A percentile compares a stretch with the other conserved stretches of the same genome.
Evolutionary conservation across 2,797 vertebrate species (phyloP).

Genomic region (Acanthornis magna): DNA sequence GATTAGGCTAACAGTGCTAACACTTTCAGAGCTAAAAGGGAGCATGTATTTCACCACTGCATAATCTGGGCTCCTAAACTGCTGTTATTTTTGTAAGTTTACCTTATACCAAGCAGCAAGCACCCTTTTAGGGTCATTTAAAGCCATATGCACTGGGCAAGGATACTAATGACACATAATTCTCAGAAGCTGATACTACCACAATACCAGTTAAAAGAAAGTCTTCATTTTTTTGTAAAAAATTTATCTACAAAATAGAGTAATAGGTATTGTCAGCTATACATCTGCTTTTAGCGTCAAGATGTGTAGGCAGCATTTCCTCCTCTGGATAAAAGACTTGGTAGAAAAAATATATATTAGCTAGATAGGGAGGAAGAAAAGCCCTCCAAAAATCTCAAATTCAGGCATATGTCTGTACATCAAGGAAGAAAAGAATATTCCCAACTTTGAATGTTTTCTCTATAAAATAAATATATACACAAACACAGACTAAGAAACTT

Average conservation of each 20-base stretch:
- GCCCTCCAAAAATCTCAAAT: not conserved
- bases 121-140: not conserved
- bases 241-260: not conserved
- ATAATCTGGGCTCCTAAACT: not conserved
- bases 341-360: not conserved
- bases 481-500: not conserved
- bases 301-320: not conserved
- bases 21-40: not conserved
- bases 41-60: not conserved
- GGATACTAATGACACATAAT: not conserved
- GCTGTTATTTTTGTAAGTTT: not conserved
- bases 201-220: not conserved
- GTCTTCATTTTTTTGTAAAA: not conserved
- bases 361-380: not conserved
- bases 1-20: not conserved
- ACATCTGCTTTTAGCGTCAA: conserved; percentile 3
- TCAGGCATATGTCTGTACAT: not conserved
- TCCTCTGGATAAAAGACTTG: not conserved
- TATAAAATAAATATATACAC: not conserved
- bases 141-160: not conserved
- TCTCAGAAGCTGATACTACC: not conserved
- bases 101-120: not conserved
- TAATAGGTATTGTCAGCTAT: not conserved
- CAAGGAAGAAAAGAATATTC: not conserved
- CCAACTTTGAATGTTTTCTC: not conserved